phyloP scores from a whole-genome alignment of 2,888 invertebrate species.

The Cheilosia impressa region DNA sequence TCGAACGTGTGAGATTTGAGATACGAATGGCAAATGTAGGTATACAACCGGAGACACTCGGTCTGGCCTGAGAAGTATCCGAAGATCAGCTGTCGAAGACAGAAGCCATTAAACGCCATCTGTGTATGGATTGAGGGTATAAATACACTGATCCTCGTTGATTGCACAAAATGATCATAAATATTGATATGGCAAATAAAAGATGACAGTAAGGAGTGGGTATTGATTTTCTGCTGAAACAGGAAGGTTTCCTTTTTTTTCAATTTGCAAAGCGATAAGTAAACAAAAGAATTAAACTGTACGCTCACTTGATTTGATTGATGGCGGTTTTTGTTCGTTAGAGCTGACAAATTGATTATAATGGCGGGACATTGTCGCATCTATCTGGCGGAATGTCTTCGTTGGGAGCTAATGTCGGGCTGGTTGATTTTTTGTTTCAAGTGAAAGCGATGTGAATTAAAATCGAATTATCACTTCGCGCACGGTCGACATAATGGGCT shows the following conservation, averaged over 20 bases:
- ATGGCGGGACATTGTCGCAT: conserved; percentile 13
- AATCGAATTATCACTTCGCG: neutral
- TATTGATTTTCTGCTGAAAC: neutral
- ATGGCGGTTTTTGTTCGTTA: neutral
- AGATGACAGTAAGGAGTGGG: neutral
- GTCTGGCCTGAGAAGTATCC: conserved; percentile 22
- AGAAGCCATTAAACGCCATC: conserved; percentile 27
- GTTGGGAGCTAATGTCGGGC: neutral
- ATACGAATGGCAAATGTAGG: conserved; percentile 14
- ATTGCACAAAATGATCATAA: conserved; percentile 30
- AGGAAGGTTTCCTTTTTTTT: neutral
- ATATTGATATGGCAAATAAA: conserved; percentile 40
- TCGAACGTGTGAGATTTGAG: conserved; percentile 29
- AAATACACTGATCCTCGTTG: conserved; percentile 36
- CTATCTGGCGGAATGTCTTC: neutral
- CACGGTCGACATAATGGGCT: neutral
- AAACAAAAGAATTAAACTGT: conserved; percentile 34
- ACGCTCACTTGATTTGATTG: conserved; percentile 20
- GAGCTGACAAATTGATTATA: conserved; percentile 28
- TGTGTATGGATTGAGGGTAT: conserved; percentile 3
- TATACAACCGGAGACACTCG: conserved; percentile 31
- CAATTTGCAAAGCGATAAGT: neutral
- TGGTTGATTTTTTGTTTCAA: neutral
- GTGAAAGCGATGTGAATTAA: conserved; percentile 16
- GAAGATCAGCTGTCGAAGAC: conserved; percentile 5